phyloP scores from a whole-genome alignment of 2,888 invertebrate species.

The Nomada hirtipes region DNA sequence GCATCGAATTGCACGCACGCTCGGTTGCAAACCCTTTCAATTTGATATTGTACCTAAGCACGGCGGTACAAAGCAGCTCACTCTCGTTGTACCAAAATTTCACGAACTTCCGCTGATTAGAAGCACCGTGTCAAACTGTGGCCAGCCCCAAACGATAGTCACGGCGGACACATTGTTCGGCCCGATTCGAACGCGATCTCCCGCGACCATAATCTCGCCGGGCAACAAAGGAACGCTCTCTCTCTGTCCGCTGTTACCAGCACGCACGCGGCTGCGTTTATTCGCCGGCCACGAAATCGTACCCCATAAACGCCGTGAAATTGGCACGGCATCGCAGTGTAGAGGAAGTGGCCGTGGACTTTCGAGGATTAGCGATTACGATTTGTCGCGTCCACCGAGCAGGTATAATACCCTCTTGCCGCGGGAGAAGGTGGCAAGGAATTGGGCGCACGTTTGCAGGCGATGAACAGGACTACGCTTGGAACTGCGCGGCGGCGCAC shows the following conservation, averaged over 20 bases:
- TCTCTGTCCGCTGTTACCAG: slow-evolving; percentile 20
- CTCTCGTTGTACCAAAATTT: neutral
- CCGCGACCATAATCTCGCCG: slow-evolving; percentile 35
- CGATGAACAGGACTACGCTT: neutral
- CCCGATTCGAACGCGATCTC: slow-evolving; percentile 6
- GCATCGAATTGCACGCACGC: neutral
- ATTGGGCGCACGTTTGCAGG: neutral
- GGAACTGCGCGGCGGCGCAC: too few species aligned
- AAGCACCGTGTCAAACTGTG: slow-evolving; percentile 40
- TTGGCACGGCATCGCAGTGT: slow-evolving; percentile 24
- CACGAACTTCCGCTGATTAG: slow-evolving; percentile 29
- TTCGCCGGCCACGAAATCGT: slow-evolving; percentile 31
- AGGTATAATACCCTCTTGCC: neutral
- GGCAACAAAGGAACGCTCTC: slow-evolving; percentile 40
- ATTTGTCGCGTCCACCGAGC: neutral
- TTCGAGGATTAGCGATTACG: slow-evolving; percentile 39
- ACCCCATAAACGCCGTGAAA: slow-evolving; percentile 30
- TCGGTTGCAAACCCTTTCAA: too few species aligned
- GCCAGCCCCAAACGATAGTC: neutral
- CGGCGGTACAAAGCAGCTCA: neutral
- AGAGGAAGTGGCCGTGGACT: slow-evolving; percentile 21
- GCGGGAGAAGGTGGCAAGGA: too few species aligned
- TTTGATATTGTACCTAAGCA: neutral
- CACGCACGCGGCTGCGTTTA: slow-evolving; percentile 32
- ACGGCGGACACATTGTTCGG: slow-evolving; percentile 14